Base-by-base conservation (phyloP, 2,797 vertebrate species). In the Crocidura indochinensis region DNA sequence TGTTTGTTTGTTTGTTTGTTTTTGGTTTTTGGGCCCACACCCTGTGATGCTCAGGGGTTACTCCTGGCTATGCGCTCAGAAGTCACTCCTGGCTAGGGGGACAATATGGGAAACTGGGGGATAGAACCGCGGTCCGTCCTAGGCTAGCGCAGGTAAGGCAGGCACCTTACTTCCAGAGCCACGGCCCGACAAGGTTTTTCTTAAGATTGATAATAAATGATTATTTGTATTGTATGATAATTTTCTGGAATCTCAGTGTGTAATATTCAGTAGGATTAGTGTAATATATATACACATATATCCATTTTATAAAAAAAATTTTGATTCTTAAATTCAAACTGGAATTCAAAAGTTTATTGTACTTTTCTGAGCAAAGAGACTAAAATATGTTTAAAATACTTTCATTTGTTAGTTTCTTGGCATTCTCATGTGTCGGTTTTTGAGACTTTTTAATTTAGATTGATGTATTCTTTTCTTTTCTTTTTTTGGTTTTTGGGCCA, bases 301-400 rank as follows among this genome's bases (percentile, higher is more conserved):
- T 1, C 56, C 14, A 29, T 53, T 80, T 65, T 81, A 19, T 26
- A 9, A 29, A 69, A 68, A 2, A 80, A n/a, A n/a, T n/a, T 69
- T 46, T 80, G 81, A 71, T 9, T 87, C 75, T 4, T 77, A 26
- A 2, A 26, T 26, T 72, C 9, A 11, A 89, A 88, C 8, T 3
- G 85, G 47, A n/a, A 83, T 2, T 14, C 76, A 92, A 80, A 49
- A 78, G 27, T 38, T 38, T 2, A 38, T 62, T 83, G 24, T 6
- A 27, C 46, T 68, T 2, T 56, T 76, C 26, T 82, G 60, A 83
- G 47, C 44, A 85, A 82, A 84, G 27, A 76, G 76, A 85, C 78
- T 76, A 79, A 79, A 60, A 0, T 27, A 51, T 86, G 10, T 82
- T 77, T 27, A 19, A 19, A 17, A 83, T 73, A 88, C 24, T 87